Evolutionary conservation across 2,888 invertebrate species (phyloP).

Genomic region (Mactromeris polynyma): DNA sequence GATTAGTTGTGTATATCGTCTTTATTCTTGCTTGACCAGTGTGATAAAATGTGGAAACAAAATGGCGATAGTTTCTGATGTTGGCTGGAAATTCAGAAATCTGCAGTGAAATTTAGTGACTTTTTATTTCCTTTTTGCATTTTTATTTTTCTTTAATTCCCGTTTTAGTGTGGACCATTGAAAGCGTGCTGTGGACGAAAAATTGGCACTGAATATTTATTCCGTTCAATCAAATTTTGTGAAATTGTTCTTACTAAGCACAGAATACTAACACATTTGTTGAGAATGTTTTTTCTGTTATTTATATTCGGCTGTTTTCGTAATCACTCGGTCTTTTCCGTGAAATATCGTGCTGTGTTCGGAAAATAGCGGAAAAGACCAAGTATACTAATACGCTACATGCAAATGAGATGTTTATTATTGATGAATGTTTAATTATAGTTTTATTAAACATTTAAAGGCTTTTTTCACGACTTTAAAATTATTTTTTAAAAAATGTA

Average conservation of each 20-base stretch:
- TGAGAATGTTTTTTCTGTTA: conserved; percentile 27
- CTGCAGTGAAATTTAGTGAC: conserved; percentile 68
- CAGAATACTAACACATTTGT: conserved; percentile 56
- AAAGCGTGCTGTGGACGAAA: conserved; percentile 59
- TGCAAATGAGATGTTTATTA: background rate
- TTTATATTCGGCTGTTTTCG: conserved; percentile 33
- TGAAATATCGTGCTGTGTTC: conserved; percentile 44
- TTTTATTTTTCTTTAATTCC: conserved; percentile 67
- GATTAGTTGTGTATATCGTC: conserved; percentile 59
- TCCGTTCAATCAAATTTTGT: conserved; percentile 71
- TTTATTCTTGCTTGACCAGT: conserved; percentile 63
- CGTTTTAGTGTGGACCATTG: conserved; percentile 64
- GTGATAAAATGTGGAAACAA: conserved; percentile 50
- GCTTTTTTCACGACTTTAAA: too few relatives aligned
- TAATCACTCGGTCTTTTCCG: conserved; percentile 40
- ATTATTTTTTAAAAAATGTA: too few relatives aligned
- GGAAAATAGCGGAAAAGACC: conserved; percentile 44
- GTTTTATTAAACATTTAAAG: too few relatives aligned
- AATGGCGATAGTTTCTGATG: conserved; percentile 43
- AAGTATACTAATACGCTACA: conserved; percentile 11
- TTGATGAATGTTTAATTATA: too few relatives aligned
- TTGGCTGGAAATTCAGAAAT: conserved; percentile 50
- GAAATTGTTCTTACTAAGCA: conserved; percentile 71
- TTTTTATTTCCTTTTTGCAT: conserved; percentile 69
- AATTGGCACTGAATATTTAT: conserved; percentile 66